These are phyloP conservation scores for Aleadryas rufinucha DNA, from an alignment of 2,113 vertebrate genomes.

Conservation along the genomic window DNA sequence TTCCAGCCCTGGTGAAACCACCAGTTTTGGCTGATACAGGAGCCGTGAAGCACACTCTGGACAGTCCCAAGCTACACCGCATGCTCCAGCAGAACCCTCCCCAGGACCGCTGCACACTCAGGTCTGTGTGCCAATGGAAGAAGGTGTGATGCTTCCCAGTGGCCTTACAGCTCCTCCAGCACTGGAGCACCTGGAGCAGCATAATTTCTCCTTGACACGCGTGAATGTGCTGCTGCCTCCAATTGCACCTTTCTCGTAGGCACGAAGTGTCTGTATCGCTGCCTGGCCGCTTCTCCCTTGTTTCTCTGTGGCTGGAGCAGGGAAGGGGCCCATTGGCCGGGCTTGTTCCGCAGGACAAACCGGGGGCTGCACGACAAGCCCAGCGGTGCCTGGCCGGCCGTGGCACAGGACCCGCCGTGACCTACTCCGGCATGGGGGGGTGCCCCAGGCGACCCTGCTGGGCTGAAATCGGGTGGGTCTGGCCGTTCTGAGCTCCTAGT, in stretches of 20 bases:
- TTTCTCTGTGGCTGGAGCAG: neutral
- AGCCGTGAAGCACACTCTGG: neutral
- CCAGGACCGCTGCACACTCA: fast-evolving
- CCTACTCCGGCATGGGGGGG: fast-evolving
- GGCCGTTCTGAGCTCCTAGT: fast-evolving
- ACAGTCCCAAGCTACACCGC: neutral
- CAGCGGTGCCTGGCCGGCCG: fast-evolving
- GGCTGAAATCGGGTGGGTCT: fast-evolving
- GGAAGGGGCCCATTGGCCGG: neutral
- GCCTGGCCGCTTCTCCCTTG: fast-evolving
- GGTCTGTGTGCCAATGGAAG: fast-evolving
- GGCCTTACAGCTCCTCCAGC: neutral
- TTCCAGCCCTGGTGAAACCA: neutral
- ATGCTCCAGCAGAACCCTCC: fast-evolving
- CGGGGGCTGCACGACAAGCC: neutral
- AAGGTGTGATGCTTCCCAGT: fast-evolving
- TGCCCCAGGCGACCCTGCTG: fast-evolving
- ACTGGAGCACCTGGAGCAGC: neutral
- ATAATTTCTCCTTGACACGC: fast-evolving
- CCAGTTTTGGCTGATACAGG: fast-evolving
- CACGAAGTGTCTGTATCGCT: neutral
- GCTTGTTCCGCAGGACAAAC: neutral
- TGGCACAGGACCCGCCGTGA: neutral
- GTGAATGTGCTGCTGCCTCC: neutral
- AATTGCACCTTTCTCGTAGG: neutral